Evolutionary conservation across 2,888 invertebrate genomes (phyloP).

Genomic region (Cryptops parisi): DNA sequence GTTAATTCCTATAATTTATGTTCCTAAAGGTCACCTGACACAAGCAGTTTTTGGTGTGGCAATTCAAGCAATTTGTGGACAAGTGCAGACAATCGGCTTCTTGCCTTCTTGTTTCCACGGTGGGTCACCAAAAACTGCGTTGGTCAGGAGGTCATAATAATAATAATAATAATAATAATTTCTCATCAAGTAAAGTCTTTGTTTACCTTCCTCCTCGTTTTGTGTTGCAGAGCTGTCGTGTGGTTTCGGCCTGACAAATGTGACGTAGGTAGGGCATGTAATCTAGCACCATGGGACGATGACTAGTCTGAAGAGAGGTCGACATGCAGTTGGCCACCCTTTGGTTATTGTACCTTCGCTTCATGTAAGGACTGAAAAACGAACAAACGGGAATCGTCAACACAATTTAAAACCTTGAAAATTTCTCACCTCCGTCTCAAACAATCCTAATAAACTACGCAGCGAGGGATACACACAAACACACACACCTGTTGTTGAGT

Average conservation of each 20-base stretch:
- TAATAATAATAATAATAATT: too few relatives aligned
- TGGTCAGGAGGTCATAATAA: too few relatives aligned
- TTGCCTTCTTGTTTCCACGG: too few relatives aligned
- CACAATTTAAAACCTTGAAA: neutral
- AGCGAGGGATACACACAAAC: neutral
- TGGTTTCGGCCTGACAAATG: constrained; percentile 53
- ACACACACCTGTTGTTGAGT: neutral
- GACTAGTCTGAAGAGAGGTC: constrained; percentile 37
- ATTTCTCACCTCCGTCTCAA: neutral
- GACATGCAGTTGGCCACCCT: constrained; percentile 28
- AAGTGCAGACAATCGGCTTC: too few relatives aligned
- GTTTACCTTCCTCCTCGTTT: constrained; percentile 42
- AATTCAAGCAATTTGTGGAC: too few relatives aligned
- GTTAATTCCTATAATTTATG: too few relatives aligned
- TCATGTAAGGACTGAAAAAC: constrained; percentile 1
- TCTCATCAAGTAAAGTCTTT: too few relatives aligned
- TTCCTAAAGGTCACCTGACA: too few relatives aligned
- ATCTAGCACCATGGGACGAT: constrained; percentile 45
- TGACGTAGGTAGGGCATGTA: constrained; percentile 51
- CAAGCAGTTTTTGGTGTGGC: too few relatives aligned
- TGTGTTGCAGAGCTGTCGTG: constrained; percentile 40
- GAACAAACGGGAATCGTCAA: neutral
- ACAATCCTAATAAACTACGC: neutral
- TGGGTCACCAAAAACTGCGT: too few relatives aligned
- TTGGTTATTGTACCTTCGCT: neutral